These are phyloP conservation scores for Pseudomugil gertrudae DNA, from an alignment of 2,797 vertebrate genomes.

Conservation along the genomic window DNA sequence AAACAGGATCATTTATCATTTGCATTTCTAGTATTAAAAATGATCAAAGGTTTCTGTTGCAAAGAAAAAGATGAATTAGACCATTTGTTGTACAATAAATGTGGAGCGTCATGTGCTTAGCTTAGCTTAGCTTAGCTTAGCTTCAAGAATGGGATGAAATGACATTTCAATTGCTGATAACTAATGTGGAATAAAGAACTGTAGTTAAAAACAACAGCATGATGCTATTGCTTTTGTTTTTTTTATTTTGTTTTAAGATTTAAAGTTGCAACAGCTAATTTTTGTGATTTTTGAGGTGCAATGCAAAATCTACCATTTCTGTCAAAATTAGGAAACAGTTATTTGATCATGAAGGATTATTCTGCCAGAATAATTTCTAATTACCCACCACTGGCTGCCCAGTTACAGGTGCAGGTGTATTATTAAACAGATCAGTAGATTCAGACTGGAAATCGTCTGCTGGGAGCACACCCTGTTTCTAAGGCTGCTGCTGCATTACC, in stretches of 20 bases:
- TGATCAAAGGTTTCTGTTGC: neutral
- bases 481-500: too few relatives aligned
- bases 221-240: neutral
- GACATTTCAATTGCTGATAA: neutral
- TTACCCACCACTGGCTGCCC: too few relatives aligned
- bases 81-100: conserved; percentile 6
- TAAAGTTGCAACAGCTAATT: neutral
- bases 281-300: too few relatives aligned
- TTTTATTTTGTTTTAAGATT: neutral
- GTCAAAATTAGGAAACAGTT: too few relatives aligned
- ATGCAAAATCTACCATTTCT: too few relatives aligned
- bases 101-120: too few relatives aligned
- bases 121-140: neutral
- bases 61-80: neutral
- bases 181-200: neutral
- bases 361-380: too few relatives aligned
- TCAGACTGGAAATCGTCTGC: too few relatives aligned
- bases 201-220: neutral
- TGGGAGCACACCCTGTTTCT: too few relatives aligned
- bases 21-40: neutral
- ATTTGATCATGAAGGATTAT: too few relatives aligned
- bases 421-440: too few relatives aligned
- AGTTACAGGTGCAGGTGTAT: too few relatives aligned
- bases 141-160: neutral
- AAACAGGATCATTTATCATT: conserved; percentile 9